These are phyloP conservation scores for Chlamydotis undulata DNA, from an alignment of 2,113 vertebrate genomes.

Conservation along the genomic window DNA sequence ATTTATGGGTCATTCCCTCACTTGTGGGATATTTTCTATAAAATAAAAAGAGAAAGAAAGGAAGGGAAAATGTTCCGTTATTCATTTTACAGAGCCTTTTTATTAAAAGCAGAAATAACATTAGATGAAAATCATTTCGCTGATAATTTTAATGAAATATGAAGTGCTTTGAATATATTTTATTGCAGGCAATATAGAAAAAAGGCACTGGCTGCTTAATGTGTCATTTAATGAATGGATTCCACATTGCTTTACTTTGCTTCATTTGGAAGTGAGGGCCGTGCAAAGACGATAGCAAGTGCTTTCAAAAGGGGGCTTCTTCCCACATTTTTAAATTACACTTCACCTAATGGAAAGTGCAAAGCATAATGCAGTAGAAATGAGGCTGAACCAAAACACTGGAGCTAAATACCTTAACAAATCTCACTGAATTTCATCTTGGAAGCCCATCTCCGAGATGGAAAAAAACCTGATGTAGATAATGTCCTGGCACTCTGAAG, in stretches of 20 bases:
- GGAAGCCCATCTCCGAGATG: background rate
- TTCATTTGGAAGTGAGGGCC: conserved; percentile 21
- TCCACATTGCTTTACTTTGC: conserved; percentile 18
- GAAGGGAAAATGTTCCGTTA: conserved; percentile 55
- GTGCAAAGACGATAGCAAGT: background rate
- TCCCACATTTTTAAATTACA: conserved; percentile 53
- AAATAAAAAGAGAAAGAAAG: conserved; percentile 65
- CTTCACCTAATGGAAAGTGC: conserved; percentile 19
- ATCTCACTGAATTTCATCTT: conserved; percentile 32
- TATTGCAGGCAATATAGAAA: conserved; percentile 59
- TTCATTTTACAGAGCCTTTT: conserved; percentile 67
- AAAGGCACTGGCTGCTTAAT: conserved; percentile 56
- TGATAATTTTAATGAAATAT: conserved; percentile 77
- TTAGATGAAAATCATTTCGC: conserved; percentile 72
- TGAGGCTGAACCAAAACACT: conserved; percentile 66
- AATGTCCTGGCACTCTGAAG: conserved; percentile 42
- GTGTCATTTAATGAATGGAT: conserved; percentile 61
- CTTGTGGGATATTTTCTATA: conserved; percentile 56
- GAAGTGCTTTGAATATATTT: conserved; percentile 68
- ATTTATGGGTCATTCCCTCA: conserved; percentile 68
- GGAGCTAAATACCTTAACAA: conserved; percentile 53
- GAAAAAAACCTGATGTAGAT: background rate
- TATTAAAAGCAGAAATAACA: conserved; percentile 77
- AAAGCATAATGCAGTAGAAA: conserved; percentile 43
- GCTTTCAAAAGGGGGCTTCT: conserved; percentile 10